phyloP scores from a whole-genome alignment of 2,113 vertebrate species.

The Gopherus evgoodei region DNA sequence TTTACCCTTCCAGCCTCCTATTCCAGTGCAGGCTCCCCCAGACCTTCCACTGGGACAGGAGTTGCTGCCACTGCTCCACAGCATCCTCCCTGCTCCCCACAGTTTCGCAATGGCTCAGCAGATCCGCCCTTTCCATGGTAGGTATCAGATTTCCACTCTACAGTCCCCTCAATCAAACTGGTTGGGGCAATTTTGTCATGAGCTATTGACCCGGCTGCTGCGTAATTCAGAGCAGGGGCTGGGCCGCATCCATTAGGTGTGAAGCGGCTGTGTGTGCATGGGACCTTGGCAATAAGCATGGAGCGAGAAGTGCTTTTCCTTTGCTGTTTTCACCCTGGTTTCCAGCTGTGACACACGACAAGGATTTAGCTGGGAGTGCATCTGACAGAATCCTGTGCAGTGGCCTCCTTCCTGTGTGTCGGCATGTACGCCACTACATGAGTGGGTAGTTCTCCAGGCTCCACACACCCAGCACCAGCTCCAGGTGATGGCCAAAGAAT shows the following conservation, averaged over 20 bases:
- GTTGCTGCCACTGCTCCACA: not conserved
- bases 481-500: not conserved
- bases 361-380: not conserved
- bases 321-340: not conserved
- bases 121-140: slow-evolving; percentile 6
- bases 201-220: not conserved
- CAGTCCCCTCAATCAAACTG: not conserved
- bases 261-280: not conserved
- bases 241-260: not conserved
- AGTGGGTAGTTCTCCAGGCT: fast-evolving
- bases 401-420: not conserved
- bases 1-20: not conserved
- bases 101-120: not conserved
- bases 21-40: not conserved
- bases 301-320: not conserved
- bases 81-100: not conserved
- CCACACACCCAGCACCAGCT: not conserved
- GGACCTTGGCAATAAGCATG: not conserved
- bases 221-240: not conserved
- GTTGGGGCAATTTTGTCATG: not conserved
- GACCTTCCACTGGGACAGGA: not conserved
- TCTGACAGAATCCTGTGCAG: not conserved
- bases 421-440: not conserved
- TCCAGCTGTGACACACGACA: not conserved
- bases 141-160: not conserved